These are phyloP conservation scores for Hippopotamyrus pictus DNA, from an alignment of 2,797 vertebrate species.

Conservation along the genomic window DNA sequence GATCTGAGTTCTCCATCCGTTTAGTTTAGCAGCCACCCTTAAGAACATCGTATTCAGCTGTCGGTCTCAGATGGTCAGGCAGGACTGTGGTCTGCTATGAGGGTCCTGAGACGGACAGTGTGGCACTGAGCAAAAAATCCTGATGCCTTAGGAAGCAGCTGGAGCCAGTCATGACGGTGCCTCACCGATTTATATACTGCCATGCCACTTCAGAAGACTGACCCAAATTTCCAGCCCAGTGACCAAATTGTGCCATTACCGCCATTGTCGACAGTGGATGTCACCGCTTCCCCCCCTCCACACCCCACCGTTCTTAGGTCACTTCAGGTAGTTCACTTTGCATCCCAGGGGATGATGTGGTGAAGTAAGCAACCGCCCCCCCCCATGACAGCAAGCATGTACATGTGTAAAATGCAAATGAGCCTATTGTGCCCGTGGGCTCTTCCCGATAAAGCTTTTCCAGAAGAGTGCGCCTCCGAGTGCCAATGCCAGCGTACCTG, in stretches of 20 bases:
- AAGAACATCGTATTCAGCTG: not conserved
- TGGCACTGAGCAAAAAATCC: slow-evolving; percentile 40
- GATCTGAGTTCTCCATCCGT: not conserved
- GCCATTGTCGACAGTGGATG: not conserved
- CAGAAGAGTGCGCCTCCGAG: not conserved
- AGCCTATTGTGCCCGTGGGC: not conserved
- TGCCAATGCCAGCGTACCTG: not conserved
- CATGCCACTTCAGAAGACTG: slow-evolving; percentile 41
- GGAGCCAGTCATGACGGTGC: slow-evolving; percentile 24
- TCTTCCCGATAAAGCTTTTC: not conserved
- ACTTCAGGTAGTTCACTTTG: not conserved
- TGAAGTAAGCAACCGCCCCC: not conserved
- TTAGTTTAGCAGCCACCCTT: not conserved
- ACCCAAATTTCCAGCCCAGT: slow-evolving; percentile 35
- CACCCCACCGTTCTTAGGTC: not conserved
- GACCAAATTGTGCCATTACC: not conserved
- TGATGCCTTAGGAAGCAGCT: slow-evolving; percentile 40
- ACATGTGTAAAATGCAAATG: slow-evolving; percentile 4
- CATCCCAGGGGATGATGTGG: not conserved
- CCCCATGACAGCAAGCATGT: not conserved
- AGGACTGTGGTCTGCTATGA: slow-evolving; percentile 5
- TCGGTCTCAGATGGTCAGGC: not conserved
- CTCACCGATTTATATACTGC: slow-evolving; percentile 34
- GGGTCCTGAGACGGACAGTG: slow-evolving; percentile 30
- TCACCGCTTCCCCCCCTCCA: not conserved